A percentile compares a stretch with the other conserved stretches of the same genome.
These are phyloP conservation scores for Tridacna gigas DNA, from an alignment of 2,888 invertebrate species.

Conservation along the genomic window DNA sequence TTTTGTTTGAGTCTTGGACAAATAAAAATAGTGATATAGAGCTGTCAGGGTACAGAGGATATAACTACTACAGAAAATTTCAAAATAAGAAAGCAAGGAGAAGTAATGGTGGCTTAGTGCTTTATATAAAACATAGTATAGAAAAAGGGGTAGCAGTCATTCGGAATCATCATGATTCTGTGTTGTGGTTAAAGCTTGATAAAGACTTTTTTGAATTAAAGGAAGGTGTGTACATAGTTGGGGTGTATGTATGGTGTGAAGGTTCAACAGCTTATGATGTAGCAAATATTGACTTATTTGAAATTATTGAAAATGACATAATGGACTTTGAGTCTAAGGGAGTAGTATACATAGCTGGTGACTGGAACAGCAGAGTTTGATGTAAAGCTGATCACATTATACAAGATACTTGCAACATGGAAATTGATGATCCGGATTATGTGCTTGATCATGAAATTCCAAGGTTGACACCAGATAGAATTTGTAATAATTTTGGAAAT, in stretches of 20 bases:
- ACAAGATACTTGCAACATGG: neutral
- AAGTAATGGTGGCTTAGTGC: constrained; percentile 11
- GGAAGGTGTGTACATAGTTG: neutral
- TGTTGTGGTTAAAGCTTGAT: constrained; percentile 18
- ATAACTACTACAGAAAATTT: constrained; percentile 25
- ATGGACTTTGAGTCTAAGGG: neutral
- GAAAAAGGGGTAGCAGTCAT: constrained; percentile 15
- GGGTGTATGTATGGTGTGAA: constrained; percentile 3
- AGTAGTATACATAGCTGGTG: neutral
- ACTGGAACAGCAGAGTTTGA: constrained; percentile 11
- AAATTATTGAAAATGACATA: neutral
- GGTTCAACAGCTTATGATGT: neutral
- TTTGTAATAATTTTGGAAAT: neutral
- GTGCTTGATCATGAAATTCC: neutral
- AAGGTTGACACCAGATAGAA: neutral
- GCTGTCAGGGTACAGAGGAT: neutral
- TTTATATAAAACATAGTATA: constrained; percentile 12
- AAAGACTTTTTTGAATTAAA: no score
- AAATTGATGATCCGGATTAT: constrained; percentile 11
- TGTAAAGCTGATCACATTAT: constrained; percentile 4
- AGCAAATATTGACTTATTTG: neutral
- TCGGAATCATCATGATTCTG: constrained; percentile 5
- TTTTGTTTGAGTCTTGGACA: constrained; percentile 27
- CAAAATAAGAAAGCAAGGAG: neutral
- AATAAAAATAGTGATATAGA: constrained; percentile 14